Conservation (phyloP, 1,140 invertebrate species). For the Pseudomyrmex cubaensis region DNA sequence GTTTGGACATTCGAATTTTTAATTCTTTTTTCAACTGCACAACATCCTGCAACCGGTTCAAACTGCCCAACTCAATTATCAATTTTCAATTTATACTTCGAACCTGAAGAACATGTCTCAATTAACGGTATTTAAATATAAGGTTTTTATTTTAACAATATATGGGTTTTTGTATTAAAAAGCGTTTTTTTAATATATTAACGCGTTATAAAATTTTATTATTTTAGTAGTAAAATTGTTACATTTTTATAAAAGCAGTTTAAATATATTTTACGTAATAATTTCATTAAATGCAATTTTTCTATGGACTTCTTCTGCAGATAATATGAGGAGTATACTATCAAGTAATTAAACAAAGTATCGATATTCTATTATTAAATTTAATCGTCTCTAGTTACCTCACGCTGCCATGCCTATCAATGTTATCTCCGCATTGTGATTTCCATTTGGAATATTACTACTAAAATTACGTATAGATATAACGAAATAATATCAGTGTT, state of each 20-base stretch:
- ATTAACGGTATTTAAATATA: too few relatives aligned
- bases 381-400: not conserved
- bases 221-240: not conserved
- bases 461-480: not conserved
- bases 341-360: not conserved
- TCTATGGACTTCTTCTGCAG: not conserved
- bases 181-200: not conserved
- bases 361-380: not conserved
- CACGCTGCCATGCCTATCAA: not conserved
- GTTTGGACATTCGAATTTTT: too few relatives aligned
- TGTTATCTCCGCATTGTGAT: not conserved
- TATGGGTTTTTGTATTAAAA: not conserved
- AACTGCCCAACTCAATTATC: too few relatives aligned
- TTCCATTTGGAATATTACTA: not conserved
- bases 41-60: too few relatives aligned
- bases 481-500: too few relatives aligned
- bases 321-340: not conserved
- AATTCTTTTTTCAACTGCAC: too few relatives aligned
- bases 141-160: too few relatives aligned
- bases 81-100: too few relatives aligned
- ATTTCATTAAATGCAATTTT: too few relatives aligned
- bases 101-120: too few relatives aligned
- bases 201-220: constrained; percentile 12
- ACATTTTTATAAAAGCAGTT: too few relatives aligned
- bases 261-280: too few relatives aligned